Percentiles rank a stretch among this genome's conserved stretches.
Conservation (phyloP, 2,888 invertebrate species). For the Apamea anceps region DNA sequence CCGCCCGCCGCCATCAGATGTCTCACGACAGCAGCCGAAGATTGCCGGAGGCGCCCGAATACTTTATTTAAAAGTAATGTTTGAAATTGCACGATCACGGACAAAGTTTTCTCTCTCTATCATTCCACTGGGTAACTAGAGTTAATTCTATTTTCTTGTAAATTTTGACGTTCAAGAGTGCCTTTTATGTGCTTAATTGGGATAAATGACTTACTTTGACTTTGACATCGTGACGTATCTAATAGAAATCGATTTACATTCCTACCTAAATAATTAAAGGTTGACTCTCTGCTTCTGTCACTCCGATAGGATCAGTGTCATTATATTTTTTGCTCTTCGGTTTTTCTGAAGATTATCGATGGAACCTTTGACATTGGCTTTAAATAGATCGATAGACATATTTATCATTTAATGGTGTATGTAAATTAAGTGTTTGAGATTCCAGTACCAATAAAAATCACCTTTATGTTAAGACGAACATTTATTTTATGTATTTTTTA, state of each 20-base stretch:
- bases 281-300: no score
- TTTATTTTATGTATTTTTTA: neutral
- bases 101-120: neutral
- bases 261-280: neutral
- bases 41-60: no score
- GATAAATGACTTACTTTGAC: neutral
- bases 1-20: no score
- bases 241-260: neutral
- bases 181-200: neutral
- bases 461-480: neutral
- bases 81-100: neutral
- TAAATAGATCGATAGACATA: neutral
- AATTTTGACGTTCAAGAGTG: neutral
- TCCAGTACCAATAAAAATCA: neutral
- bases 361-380: neutral
- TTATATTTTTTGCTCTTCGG: neutral
- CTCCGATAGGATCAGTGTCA: no score
- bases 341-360: neutral
- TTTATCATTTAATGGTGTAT: neutral
- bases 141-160: neutral
- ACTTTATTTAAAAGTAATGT: neutral
- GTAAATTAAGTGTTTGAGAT: no score
- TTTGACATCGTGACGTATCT: neutral
- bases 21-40: no score
- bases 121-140: neutral